A percentile compares a stretch with the other conserved stretches of the same genome.
These are phyloP conservation scores for Galaxea fascicularis DNA, from an alignment of 92 coral and sea anemone genomes.

Conservation along the genomic window DNA sequence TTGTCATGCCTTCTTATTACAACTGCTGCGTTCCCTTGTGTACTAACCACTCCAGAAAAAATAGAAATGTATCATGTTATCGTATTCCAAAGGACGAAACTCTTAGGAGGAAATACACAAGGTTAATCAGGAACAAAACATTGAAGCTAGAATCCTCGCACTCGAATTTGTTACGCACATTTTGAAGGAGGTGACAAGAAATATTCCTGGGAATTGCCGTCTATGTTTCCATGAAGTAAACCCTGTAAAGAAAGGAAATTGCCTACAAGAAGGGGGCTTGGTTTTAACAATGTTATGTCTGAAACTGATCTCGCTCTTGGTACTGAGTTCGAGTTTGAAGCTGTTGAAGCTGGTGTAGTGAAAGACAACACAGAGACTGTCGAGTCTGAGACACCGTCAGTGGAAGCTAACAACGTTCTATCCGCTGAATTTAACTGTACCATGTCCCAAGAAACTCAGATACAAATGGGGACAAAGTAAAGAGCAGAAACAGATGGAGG, in stretches of 20 bases:
- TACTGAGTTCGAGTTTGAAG: constrained; percentile 51
- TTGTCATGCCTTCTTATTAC: too few relatives aligned
- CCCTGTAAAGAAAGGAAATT: too few relatives aligned
- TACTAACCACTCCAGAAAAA: constrained; percentile 56
- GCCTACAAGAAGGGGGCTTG: constrained; percentile 55
- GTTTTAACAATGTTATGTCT: constrained; percentile 52
- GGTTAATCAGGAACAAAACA: too few relatives aligned
- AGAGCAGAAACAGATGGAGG: constrained; percentile 43
- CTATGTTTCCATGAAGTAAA: too few relatives aligned
- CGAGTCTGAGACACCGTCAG: constrained; percentile 29
- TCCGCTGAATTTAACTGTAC: too few relatives aligned
- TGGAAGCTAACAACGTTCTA: constrained; percentile 53
- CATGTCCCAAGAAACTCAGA: constrained; percentile 9
- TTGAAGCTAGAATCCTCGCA: too few relatives aligned
- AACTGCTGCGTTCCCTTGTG: constrained; percentile 59
- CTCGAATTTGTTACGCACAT: too few relatives aligned
- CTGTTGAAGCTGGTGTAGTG: constrained; percentile 39
- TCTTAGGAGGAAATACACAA: too few relatives aligned
- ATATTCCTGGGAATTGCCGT: too few relatives aligned
- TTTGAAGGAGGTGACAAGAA: too few relatives aligned
- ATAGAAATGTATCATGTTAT: constrained; percentile 44
- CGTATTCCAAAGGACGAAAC: constrained; percentile 57
- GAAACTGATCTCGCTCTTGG: constrained; percentile 39
- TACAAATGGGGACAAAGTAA: constrained; percentile 34
- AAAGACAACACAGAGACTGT: constrained; percentile 47